phyloP scores from a whole-genome alignment of 1,140 invertebrate species.

The Platyscapa corneri region DNA sequence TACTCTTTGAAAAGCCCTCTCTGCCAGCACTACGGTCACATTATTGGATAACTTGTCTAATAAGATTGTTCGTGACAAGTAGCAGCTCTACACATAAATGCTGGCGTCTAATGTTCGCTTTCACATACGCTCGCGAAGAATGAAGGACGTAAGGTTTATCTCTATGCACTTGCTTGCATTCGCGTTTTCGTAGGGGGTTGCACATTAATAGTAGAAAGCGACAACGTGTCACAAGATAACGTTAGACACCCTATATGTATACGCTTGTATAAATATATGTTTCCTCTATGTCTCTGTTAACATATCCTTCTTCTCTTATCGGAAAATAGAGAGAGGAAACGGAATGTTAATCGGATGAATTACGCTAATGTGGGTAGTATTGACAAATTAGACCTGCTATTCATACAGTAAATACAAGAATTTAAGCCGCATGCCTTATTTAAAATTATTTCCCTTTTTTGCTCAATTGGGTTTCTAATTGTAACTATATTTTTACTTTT shows the following conservation, averaged over 20 bases:
- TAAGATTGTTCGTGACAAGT: slow-evolving; percentile 44
- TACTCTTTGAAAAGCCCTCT: slow-evolving; percentile 49
- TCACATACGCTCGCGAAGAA: background rate
- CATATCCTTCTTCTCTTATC: background rate
- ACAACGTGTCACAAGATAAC: slow-evolving; percentile 33
- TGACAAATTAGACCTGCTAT: background rate
- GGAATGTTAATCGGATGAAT: background rate
- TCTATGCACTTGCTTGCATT: background rate
- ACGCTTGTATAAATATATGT: background rate
- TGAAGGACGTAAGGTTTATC: background rate
- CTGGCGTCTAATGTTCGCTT: background rate
- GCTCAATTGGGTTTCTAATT: too few species aligned
- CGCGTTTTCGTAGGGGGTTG: background rate
- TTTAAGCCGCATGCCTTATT: background rate
- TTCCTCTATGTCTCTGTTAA: background rate
- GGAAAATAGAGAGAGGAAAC: background rate
- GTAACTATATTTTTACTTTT: too few species aligned
- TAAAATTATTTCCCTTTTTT: too few species aligned
- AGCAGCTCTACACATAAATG: background rate
- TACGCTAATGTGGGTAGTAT: background rate
- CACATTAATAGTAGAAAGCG: slow-evolving; percentile 2
- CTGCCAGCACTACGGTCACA: slow-evolving; percentile 10
- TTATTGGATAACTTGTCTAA: slow-evolving; percentile 56
- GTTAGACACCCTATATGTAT: too few species aligned
- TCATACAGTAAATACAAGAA: background rate